Conservation (phyloP, 2,888 invertebrate species). For the Hyposoter didymator region DNA sequence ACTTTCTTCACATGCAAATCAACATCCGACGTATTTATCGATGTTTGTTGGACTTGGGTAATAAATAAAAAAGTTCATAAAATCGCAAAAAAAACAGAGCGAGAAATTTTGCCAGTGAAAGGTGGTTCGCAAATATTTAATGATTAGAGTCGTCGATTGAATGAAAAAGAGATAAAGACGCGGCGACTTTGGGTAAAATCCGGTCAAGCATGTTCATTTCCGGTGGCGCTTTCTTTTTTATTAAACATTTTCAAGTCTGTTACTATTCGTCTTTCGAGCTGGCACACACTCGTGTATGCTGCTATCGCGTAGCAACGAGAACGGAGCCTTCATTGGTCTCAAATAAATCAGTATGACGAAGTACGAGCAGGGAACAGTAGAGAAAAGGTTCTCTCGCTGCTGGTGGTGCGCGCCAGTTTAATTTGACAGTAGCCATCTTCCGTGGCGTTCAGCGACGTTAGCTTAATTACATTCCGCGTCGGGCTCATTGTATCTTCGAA, state of each 20-base stretch:
- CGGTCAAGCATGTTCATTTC: background rate
- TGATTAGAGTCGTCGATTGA: background rate
- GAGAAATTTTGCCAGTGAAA: background rate
- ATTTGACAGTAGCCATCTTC: constrained; percentile 80
- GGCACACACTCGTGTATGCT: constrained; percentile 1
- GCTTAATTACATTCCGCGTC: constrained; percentile 82
- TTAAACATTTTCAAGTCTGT: background rate
- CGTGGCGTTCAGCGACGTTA: constrained; percentile 74
- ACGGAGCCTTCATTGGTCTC: constrained; percentile 65
- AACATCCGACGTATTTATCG: background rate
- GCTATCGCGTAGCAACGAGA: constrained; percentile 17
- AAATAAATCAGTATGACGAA: constrained; percentile 81
- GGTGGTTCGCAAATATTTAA: background rate
- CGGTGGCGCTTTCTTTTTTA: background rate
- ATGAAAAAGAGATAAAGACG: background rate
- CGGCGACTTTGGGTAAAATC: background rate
- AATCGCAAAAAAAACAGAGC: too few species aligned
- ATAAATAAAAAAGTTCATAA: background rate
- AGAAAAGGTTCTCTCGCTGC: constrained; percentile 45
- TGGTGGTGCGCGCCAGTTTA: constrained; percentile 71
- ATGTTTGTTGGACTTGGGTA: background rate
- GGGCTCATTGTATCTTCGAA: constrained; percentile 77
- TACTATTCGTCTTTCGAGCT: background rate
- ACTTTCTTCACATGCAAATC: background rate
- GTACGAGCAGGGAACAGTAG: constrained; percentile 62